Percentiles rank a stretch among this genome's conserved stretches.
phyloP scores from a whole-genome alignment of 2,888 invertebrate species.

The Drosophila fulvimacula region DNA sequence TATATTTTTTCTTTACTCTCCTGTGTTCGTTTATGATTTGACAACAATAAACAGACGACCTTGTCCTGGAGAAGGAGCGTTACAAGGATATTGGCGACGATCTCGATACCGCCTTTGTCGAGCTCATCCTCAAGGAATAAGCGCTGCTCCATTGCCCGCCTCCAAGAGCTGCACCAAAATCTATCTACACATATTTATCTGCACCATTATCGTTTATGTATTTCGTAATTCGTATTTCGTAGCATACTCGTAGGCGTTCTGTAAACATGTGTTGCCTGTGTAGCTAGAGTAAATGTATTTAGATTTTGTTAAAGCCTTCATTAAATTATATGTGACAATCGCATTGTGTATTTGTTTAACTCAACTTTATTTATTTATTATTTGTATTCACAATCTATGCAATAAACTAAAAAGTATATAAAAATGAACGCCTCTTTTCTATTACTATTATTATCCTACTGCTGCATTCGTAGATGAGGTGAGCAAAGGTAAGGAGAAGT shows the following conservation, averaged over 20 bases:
- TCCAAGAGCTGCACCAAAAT: slow-evolving; percentile 48
- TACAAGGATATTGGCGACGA: slow-evolving; percentile 99
- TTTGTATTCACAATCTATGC: slow-evolving; percentile 66
- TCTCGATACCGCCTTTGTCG: slow-evolving; percentile 99
- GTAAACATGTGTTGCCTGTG: slow-evolving; percentile 51
- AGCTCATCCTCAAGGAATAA: slow-evolving; percentile 92
- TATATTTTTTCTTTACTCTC: slow-evolving; percentile 38
- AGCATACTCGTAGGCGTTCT: slow-evolving; percentile 63
- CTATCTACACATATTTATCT: slow-evolving; percentile 31
- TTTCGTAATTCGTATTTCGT: slow-evolving; percentile 43
- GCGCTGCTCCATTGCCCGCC: slow-evolving; percentile 49
- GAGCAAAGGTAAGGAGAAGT: slow-evolving; percentile 96
- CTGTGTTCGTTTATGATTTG: slow-evolving; percentile 57
- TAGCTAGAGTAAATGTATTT: slow-evolving; percentile 44
- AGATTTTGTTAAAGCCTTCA: slow-evolving; percentile 52
- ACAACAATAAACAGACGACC: slow-evolving; percentile 89
- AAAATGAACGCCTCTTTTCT: slow-evolving; percentile 14
- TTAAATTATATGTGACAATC: slow-evolving; percentile 56
- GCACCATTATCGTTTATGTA: slow-evolving; percentile 55
- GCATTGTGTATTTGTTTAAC: slow-evolving; percentile 81
- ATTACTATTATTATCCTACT: slow-evolving; percentile 63
- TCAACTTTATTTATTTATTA: slow-evolving; percentile 68
- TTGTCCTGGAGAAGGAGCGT: slow-evolving; percentile 98
- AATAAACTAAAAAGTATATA: slow-evolving; percentile 66
- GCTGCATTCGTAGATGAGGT: slow-evolving; percentile 89